phyloP scores from a whole-genome alignment of 1,140 invertebrate species.

The Marisa cornuarietis region DNA sequence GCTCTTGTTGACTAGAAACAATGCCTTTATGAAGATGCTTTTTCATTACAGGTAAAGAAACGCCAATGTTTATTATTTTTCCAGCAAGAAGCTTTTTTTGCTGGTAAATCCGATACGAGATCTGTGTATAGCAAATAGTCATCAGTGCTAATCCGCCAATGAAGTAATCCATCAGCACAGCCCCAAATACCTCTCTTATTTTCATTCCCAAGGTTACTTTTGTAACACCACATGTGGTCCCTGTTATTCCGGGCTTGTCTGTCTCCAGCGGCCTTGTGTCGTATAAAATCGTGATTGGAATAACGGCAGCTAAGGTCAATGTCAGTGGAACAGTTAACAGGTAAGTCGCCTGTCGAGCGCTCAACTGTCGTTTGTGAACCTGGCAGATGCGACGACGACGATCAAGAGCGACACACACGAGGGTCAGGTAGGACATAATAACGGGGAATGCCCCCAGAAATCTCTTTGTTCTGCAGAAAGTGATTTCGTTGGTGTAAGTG shows the following conservation, averaged over 20 bases:
- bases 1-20: too few species aligned
- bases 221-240: conserved; percentile 24
- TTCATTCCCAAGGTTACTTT: conserved; percentile 6
- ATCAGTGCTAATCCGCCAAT: too few species aligned
- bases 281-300: conserved; percentile 22
- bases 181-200: conserved; percentile 1
- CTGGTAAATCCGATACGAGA: too few species aligned
- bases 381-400: conserved; percentile 30
- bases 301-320: neutral
- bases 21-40: too few species aligned
- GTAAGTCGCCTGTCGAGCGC: neutral
- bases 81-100: too few species aligned
- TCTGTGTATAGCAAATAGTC: too few species aligned
- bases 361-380: conserved; percentile 20
- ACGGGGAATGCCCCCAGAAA: conserved; percentile 20
- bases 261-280: conserved; percentile 15
- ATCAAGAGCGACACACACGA: conserved; percentile 31
- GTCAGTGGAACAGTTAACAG: neutral
- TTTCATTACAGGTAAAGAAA: too few species aligned
- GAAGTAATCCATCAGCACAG: conserved; percentile 20
- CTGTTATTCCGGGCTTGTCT: neutral
- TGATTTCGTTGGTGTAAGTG: conserved; percentile 32
- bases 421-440: conserved; percentile 11
- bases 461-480: conserved; percentile 28
- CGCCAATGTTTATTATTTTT: too few species aligned